These are phyloP conservation scores for Cryptomyrus ogoouensis DNA, from an alignment of 2,113 vertebrate species.

Conservation along the genomic window DNA sequence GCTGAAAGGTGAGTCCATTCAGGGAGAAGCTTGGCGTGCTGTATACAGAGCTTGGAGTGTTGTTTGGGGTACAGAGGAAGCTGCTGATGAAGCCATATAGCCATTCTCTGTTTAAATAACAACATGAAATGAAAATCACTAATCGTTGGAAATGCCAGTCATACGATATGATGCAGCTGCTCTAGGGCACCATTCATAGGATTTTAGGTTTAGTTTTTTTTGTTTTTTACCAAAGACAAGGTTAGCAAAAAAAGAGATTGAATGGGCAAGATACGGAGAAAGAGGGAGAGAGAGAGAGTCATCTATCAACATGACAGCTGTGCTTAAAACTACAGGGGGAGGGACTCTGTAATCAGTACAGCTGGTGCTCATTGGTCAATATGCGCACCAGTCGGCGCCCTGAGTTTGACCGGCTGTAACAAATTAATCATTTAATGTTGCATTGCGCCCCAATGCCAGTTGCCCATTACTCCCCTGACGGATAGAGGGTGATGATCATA, in stretches of 20 bases:
- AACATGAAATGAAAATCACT: not conserved
- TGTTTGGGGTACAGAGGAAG: not conserved
- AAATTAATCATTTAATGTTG: constrained; percentile 7
- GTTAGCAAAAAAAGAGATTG: not conserved
- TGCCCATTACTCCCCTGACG: not conserved
- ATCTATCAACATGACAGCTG: constrained; percentile 9
- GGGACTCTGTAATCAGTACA: constrained; percentile 12
- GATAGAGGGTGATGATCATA: not conserved
- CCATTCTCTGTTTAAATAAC: not conserved
- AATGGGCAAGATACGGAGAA: not conserved
- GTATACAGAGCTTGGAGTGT: not conserved
- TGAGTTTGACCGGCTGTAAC: not conserved
- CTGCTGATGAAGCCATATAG: not conserved
- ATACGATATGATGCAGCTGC: not conserved
- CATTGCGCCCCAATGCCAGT: not conserved
- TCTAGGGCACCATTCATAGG: not conserved
- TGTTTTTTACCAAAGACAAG: not conserved
- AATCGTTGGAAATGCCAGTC: not conserved
- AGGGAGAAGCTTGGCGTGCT: not conserved
- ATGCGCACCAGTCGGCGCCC: not conserved
- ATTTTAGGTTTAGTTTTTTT: not conserved
- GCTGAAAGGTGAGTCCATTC: not conserved
- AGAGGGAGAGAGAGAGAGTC: not conserved
- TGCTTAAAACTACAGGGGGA: constrained; percentile 8
- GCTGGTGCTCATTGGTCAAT: constrained; percentile 13